Percentiles rank a stretch among this genome's conserved stretches.
Conservation (phyloP, 1,140 invertebrate species). For the Papilio aristodemus region DNA sequence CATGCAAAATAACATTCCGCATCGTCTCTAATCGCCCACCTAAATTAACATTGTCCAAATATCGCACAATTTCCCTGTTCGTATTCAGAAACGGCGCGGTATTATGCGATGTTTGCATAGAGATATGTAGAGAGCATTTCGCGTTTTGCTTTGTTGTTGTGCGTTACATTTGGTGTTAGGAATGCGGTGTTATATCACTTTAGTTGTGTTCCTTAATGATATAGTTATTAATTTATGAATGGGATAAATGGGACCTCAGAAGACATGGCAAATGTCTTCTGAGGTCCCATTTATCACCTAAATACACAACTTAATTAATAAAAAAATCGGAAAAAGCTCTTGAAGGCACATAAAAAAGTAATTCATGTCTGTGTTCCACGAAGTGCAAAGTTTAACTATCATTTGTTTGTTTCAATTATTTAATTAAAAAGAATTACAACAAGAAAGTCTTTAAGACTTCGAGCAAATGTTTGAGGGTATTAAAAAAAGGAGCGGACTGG, state of each 20-base stretch:
- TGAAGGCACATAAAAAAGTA: too few species aligned
- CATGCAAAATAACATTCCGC: neutral
- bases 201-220: neutral
- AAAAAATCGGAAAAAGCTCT: too few species aligned
- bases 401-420: neutral
- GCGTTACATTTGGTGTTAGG: neutral
- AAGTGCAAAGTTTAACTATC: too few species aligned
- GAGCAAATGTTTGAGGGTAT: neutral
- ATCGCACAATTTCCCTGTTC: constrained; percentile 21
- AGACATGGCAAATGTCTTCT: too few species aligned
- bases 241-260: too few species aligned
- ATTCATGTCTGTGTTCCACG: too few species aligned
- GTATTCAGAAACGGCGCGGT: neutral
- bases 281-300: too few species aligned
- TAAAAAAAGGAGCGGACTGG: neutral
- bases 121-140: neutral
- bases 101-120: constrained; percentile 13
- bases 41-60: constrained; percentile 24
- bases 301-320: too few species aligned
- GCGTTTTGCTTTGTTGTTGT: constrained; percentile 1
- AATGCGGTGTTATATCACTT: neutral
- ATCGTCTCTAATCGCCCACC: constrained; percentile 6
- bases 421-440: neutral
- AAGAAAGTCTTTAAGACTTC: neutral
- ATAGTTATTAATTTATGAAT: neutral